These are phyloP conservation scores for Porites australiensis DNA, from an alignment of 64 coral and sea anemone genomes.

Conservation along the genomic window DNA sequence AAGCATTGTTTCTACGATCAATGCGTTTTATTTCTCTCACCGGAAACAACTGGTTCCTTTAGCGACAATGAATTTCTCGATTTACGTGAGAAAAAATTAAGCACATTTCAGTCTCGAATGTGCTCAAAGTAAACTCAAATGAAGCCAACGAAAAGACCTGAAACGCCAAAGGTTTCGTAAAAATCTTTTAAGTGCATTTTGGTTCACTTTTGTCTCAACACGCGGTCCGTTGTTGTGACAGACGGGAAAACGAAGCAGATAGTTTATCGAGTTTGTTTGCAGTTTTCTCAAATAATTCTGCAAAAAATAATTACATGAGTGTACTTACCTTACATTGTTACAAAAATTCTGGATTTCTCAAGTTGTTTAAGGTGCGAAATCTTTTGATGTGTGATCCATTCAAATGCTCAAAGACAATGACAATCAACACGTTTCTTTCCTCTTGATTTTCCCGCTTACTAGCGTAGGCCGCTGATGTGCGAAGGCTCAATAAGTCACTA, in stretches of 20 bases:
- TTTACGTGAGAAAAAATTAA: background rate
- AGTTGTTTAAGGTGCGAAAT: conserved; percentile 24
- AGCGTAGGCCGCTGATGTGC: conserved; percentile 4
- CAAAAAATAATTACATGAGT: background rate
- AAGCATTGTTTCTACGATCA: background rate
- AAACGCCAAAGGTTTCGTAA: background rate
- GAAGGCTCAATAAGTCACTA: background rate
- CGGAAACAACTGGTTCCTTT: conserved; percentile 42
- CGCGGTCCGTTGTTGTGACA: conserved; percentile 41
- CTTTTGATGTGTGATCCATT: background rate
- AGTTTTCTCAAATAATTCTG: background rate
- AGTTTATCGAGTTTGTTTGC: background rate
- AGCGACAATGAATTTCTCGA: background rate
- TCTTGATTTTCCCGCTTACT: conserved; percentile 59
- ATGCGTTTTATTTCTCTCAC: conserved; percentile 5
- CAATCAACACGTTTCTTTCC: conserved; percentile 10
- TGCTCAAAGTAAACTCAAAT: background rate
- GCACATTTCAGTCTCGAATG: background rate
- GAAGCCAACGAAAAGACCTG: background rate
- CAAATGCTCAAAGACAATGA: conserved; percentile 38
- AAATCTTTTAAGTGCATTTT: background rate
- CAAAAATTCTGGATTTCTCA: background rate
- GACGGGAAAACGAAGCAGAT: background rate
- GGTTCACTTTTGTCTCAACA: conserved; percentile 34
- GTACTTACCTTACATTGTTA: conserved; percentile 50